Base-by-base conservation (phyloP, 2,113 vertebrate species). In the Gadus macrocephalus region DNA sequence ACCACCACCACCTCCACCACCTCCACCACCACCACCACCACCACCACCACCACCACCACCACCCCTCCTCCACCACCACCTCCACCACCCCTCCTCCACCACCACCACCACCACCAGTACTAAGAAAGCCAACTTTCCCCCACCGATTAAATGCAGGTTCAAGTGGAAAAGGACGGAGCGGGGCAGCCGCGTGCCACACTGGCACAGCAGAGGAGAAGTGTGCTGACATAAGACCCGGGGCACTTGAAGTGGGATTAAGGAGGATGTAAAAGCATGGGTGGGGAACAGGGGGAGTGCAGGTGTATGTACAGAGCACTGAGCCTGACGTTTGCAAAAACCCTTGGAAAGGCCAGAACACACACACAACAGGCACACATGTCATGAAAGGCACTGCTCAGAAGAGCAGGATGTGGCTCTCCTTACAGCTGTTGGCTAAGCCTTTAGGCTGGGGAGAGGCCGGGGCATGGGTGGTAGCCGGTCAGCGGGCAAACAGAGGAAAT, bases 61-160 rank as follows among this genome's bases (percentile, higher is more conserved):
- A 25, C 22, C 22, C 22, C 22, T 1, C 22, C 22, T 1, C 22
- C 22, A 25, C 25, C 25, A 25, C 25, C 25, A 25, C 25, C 25
- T 25, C 25, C 25, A 25, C 25, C 25, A 25, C 25, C 25, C 2
- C 25, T 20, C 20, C 42, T 12, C 42, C 42, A 9, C 42, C 42
- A 14, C 42, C 42, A 9, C 42, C 7, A 49, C 42, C 42, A 9
- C 42, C 58, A 75, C 84, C 77, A 85, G 78, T 74, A 80, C 81
- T 81, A 69, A 75, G 65, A 61, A 68, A 69, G 74, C 74, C 42
- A 7, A 49, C 42, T 59, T 77, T 71, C 53, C 62, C 81, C 78
- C 77, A 49, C 81, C 85, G 86, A 88, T 85, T 89, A 84, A 87
- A 87, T 76, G 64, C 71, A 70, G 72, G 80, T 84, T 88, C 76